A percentile compares a stretch with the other conserved stretches of the same genome.
These are phyloP conservation scores for Heterotis niloticus DNA, from an alignment of 2,113 vertebrate species.

Conservation along the genomic window DNA sequence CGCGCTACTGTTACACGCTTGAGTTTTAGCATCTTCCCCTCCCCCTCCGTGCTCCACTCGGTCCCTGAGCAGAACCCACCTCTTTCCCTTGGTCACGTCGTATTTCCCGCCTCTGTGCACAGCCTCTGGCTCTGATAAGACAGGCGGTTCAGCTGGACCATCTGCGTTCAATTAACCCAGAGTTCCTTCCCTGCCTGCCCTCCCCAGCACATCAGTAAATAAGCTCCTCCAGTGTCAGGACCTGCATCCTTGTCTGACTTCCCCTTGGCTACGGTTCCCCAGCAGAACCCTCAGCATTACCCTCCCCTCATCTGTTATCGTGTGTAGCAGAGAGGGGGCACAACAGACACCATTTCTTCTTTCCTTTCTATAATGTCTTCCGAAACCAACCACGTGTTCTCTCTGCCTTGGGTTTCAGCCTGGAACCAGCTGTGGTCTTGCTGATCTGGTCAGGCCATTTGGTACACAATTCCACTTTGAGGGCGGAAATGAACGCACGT, in stretches of 20 bases:
- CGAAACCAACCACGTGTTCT: too few species aligned
- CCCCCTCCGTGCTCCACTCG: not conserved
- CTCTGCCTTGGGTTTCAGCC: too few species aligned
- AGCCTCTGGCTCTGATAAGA: conserved; percentile 16
- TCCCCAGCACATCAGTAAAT: not conserved
- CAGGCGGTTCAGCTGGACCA: not conserved
- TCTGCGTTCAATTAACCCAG: conserved; percentile 16
- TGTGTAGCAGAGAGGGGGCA: not conserved
- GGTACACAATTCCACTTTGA: too few species aligned
- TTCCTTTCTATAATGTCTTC: too few species aligned
- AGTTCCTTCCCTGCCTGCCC: not conserved
- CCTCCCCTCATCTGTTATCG: too few species aligned
- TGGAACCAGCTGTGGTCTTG: too few species aligned
- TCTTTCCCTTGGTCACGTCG: not conserved
- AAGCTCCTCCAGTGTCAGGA: not conserved
- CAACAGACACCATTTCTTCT: not conserved
- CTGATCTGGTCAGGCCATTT: too few species aligned
- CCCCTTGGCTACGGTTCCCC: not conserved
- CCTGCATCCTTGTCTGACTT: not conserved
- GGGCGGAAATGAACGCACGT: too few species aligned
- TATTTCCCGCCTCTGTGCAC: not conserved
- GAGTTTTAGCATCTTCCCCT: not conserved
- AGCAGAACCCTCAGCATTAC: not conserved
- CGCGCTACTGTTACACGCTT: not conserved
- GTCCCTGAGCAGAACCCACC: not conserved